phyloP scores from a whole-genome alignment of 2,113 vertebrate species.

The Hylia prasina region DNA sequence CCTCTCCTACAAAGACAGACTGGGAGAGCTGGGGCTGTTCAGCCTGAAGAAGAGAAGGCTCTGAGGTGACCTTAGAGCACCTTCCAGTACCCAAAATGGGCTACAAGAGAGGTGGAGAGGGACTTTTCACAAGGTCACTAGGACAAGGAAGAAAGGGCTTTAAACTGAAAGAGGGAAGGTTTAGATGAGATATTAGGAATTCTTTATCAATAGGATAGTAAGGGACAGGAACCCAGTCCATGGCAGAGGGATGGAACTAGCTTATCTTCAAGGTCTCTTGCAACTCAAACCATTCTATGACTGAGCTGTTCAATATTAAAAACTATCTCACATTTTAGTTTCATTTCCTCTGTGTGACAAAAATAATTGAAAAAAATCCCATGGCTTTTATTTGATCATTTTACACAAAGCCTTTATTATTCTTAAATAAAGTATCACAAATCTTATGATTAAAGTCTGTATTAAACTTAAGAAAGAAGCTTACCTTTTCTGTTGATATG shows the following conservation, averaged over 20 bases:
- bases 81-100: neutral
- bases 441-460: neutral
- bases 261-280: neutral
- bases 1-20: neutral
- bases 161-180: neutral
- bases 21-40: neutral
- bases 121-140: neutral
- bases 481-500: slow-evolving; percentile 84
- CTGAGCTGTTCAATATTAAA: neutral
- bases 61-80: neutral
- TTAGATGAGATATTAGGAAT: neutral
- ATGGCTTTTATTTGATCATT: neutral
- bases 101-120: neutral
- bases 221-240: neutral
- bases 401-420: neutral
- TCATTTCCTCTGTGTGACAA: neutral
- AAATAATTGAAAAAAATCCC: neutral
- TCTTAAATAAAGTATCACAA: neutral
- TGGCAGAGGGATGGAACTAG: neutral
- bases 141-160: neutral
- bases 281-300: neutral
- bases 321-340: neutral
- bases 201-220: neutral
- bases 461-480: neutral
- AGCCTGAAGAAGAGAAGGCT: neutral